These are phyloP conservation scores for Podocnemis expansa DNA, from an alignment of 2,113 vertebrate genomes.

Conservation along the genomic window DNA sequence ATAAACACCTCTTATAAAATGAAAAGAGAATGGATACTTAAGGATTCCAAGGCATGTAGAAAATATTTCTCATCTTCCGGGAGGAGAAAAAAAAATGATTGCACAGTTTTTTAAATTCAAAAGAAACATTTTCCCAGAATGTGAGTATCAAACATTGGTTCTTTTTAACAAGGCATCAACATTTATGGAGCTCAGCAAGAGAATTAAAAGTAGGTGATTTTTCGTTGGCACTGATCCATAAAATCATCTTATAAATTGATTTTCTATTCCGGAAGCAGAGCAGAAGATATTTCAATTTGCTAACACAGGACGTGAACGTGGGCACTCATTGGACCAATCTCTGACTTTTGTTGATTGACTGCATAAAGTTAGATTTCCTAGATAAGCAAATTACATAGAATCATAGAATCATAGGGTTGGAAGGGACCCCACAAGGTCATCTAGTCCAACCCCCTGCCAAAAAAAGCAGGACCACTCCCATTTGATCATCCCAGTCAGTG, in stretches of 20 bases:
- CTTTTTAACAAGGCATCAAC: not conserved
- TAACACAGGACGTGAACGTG: not conserved
- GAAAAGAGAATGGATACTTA: not conserved
- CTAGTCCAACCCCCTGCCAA: no score
- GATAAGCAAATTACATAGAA: no score
- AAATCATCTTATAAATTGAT: not conserved
- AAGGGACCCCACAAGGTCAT: no score
- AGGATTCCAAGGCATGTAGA: not conserved
- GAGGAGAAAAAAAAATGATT: not conserved
- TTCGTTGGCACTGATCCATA: not conserved
- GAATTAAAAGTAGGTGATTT: not conserved
- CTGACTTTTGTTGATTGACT: not conserved
- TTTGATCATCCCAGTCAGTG: no score
- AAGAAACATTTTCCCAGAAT: not conserved
- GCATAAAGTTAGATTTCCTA: not conserved
- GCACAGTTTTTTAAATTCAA: not conserved
- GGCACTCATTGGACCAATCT: not conserved
- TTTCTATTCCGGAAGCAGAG: not conserved
- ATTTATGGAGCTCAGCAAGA: not conserved
- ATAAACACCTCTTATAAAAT: fast-evolving
- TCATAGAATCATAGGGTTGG: no score
- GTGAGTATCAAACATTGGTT: not conserved
- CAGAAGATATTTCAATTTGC: not conserved
- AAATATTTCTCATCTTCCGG: not conserved
- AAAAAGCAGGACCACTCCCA: no score